phyloP scores from a whole-genome alignment of 2,797 vertebrate species.

The Margarornis squamiger region DNA sequence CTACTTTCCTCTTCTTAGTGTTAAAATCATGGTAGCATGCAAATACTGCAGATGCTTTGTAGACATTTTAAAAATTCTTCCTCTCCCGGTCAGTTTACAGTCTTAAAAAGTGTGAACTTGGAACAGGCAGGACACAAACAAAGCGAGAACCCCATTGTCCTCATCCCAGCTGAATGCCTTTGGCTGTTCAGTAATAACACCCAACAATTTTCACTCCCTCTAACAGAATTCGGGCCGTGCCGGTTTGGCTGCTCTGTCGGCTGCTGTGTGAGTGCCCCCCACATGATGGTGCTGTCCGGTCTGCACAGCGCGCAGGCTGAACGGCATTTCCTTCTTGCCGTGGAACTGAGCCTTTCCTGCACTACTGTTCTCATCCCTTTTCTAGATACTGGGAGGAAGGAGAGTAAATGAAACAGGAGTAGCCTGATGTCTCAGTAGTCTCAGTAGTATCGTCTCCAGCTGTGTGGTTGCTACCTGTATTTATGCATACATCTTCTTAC shows the following conservation, averaged over 20 bases:
- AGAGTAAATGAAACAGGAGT: background rate
- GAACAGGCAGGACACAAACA: background rate
- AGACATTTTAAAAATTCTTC: background rate
- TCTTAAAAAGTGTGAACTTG: background rate
- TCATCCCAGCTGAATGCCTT: background rate
- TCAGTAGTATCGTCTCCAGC: background rate
- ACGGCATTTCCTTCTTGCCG: background rate
- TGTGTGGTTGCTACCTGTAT: background rate
- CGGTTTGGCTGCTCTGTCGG: background rate
- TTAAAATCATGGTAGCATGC: background rate
- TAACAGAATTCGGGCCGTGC: background rate
- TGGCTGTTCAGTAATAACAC: background rate
- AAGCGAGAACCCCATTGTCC: background rate
- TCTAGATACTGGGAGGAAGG: background rate
- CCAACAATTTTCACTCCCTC: background rate
- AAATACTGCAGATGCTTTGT: background rate
- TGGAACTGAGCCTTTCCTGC: background rate
- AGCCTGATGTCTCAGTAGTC: background rate
- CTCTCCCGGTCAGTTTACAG: background rate
- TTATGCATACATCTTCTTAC: background rate
- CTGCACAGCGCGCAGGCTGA: background rate
- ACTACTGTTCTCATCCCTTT: background rate
- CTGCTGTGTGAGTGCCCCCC: background rate
- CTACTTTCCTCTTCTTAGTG: background rate
- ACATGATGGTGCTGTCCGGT: constrained; percentile 3